phyloP scores from a whole-genome alignment of 2,113 vertebrate species.

The Atractosteus spatula region DNA sequence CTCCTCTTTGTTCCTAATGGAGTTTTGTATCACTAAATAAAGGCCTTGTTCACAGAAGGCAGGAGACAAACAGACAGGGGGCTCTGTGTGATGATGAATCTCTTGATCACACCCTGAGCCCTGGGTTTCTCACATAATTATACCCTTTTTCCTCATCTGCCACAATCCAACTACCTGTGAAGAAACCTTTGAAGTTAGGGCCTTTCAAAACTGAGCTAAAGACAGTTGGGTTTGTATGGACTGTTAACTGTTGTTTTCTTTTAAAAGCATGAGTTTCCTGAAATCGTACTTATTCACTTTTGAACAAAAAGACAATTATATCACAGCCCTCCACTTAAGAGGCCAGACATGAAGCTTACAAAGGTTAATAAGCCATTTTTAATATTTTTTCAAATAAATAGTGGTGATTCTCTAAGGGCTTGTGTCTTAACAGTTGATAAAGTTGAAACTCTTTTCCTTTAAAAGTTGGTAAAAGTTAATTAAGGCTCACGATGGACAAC shows the following conservation, averaged over 20 bases:
- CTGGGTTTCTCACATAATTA: conserved; percentile 28
- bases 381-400: neutral
- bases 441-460: neutral
- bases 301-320: conserved; percentile 6
- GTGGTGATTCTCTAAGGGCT: neutral
- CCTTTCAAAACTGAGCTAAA: conserved; percentile 21
- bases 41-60: conserved; percentile 8
- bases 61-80: conserved; percentile 19
- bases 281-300: conserved; percentile 8
- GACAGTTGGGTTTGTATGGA: neutral
- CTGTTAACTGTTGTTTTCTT: conserved; percentile 9
- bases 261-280: conserved; percentile 1
- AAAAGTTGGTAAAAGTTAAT: neutral
- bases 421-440: neutral
- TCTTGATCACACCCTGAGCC: conserved; percentile 23
- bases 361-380: neutral
- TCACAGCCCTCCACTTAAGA: neutral
- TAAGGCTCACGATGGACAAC: neutral
- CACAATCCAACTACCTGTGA: conserved; percentile 17
- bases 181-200: conserved; percentile 21
- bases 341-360: neutral
- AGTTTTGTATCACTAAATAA: conserved; percentile 16
- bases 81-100: conserved; percentile 13
- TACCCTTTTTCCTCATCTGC: conserved; percentile 16
- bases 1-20: conserved; percentile 6